Conservation (phyloP, 2,888 invertebrate genomes). For the Oxycera nigricornis region DNA sequence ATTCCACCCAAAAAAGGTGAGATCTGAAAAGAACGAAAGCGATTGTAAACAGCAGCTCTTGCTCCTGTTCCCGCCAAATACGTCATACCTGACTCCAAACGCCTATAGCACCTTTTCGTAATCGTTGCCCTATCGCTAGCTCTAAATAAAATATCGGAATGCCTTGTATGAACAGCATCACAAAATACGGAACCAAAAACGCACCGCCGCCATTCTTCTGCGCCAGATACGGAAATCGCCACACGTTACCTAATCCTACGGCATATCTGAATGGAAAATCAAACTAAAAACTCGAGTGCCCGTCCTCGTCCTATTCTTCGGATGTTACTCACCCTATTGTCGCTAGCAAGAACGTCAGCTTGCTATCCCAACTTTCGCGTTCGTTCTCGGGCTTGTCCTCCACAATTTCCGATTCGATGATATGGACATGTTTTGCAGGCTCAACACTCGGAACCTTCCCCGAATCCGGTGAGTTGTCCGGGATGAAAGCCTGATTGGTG, state of each 20-base stretch:
- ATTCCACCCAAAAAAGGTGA: conserved; percentile 88
- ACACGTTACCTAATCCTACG: conserved; percentile 92
- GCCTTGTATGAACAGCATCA: conserved; percentile 93
- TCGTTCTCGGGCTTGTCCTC: conserved; percentile 74
- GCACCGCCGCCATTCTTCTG: conserved; percentile 96
- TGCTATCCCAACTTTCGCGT: conserved; percentile 92
- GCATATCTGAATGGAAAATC: conserved; percentile 68
- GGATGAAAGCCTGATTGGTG: conserved; percentile 80
- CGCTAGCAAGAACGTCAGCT: conserved; percentile 88
- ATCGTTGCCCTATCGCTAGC: conserved; percentile 90
- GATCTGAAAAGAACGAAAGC: conserved; percentile 60
- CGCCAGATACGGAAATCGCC: conserved; percentile 94
- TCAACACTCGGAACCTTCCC: not conserved
- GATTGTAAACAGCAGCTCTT: not conserved
- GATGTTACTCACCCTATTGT: conserved; percentile 78
- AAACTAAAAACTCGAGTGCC: no score
- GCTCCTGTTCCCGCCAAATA: not conserved
- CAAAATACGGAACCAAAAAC: conserved; percentile 95
- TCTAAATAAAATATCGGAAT: conserved; percentile 97
- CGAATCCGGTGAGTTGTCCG: conserved; percentile 55
- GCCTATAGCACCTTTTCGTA: conserved; percentile 92
- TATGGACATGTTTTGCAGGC: conserved; percentile 51
- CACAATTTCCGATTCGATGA: conserved; percentile 68
- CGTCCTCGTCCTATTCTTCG: no score
- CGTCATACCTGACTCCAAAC: conserved; percentile 82